A percentile compares a stretch with the other conserved stretches of the same genome.
Evolutionary conservation across 2,113 vertebrate species (phyloP).

Genomic region (Carassius gibelio): DNA sequence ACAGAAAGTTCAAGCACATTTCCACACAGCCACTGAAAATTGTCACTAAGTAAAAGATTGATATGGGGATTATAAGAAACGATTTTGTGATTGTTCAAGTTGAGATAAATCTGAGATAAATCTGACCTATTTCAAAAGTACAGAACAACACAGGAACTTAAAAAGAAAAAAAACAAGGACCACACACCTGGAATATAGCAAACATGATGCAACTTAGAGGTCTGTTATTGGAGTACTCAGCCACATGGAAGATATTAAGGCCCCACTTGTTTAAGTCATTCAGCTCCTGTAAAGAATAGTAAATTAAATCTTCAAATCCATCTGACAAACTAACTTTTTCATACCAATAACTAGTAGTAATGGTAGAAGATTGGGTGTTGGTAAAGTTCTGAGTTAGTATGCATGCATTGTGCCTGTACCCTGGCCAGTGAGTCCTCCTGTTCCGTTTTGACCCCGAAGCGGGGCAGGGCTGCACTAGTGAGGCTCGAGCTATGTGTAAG

Average conservation of each 20-base stretch:
- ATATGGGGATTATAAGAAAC: neutral
- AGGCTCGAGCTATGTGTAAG: constrained; percentile 82
- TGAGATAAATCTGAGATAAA: no score
- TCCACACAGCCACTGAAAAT: neutral
- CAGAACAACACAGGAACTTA: neutral
- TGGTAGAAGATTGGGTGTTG: neutral
- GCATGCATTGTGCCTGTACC: constrained; percentile 65
- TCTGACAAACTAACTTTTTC: neutral
- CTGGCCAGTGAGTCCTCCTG: constrained; percentile 85
- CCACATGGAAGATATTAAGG: constrained; percentile 92
- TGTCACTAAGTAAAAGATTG: neutral
- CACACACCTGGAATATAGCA: constrained; percentile 86
- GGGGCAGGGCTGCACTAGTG: constrained; percentile 79
- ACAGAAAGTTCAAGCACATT: neutral
- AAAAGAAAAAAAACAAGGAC: no score
- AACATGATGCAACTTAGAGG: constrained; percentile 92
- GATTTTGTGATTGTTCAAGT: neutral
- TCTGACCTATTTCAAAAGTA: neutral
- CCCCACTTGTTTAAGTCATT: constrained; percentile 92
- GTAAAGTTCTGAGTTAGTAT: neutral
- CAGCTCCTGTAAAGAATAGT: constrained; percentile 78
- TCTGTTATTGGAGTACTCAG: constrained; percentile 86
- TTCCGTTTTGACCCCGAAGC: constrained; percentile 87
- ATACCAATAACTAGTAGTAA: neutral
- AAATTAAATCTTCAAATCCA: neutral